Evolutionary conservation across 2,113 vertebrate species (phyloP).

Genomic region (Seriola dumerili): DNA sequence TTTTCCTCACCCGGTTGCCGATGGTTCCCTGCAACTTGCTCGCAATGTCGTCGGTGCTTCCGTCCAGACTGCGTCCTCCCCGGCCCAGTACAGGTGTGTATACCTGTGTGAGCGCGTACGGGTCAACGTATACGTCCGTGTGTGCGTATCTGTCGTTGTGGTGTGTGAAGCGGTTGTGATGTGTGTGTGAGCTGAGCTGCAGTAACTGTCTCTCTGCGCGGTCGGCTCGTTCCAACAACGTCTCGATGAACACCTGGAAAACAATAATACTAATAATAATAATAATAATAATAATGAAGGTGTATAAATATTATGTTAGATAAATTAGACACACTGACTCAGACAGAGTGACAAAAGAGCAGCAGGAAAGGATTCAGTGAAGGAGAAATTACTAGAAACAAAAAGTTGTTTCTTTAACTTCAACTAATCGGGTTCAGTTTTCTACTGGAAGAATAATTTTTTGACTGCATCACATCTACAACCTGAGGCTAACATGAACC

Average conservation of each 20-base stretch:
- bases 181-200: slow-evolving; percentile 81
- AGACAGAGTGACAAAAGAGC: no score
- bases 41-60: slow-evolving; percentile 41
- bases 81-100: neutral
- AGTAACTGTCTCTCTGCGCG: slow-evolving; percentile 90
- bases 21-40: slow-evolving; percentile 39
- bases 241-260: slow-evolving; percentile 91
- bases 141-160: neutral
- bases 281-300: no score
- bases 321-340: no score
- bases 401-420: no score
- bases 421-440: no score
- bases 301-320: no score
- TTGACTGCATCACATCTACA: no score
- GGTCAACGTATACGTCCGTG: neutral
- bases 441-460: no score
- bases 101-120: neutral
- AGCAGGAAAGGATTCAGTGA: no score
- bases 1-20: slow-evolving; percentile 58
- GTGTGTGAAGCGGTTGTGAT: slow-evolving; percentile 51
- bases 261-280: accelerated
- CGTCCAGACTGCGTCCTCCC: slow-evolving; percentile 64
- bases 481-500: no score
- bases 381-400: no score
- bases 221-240: slow-evolving; percentile 92